phyloP scores from a whole-genome alignment of 2,113 vertebrate species.

The Trichomycterus rosablanca region DNA sequence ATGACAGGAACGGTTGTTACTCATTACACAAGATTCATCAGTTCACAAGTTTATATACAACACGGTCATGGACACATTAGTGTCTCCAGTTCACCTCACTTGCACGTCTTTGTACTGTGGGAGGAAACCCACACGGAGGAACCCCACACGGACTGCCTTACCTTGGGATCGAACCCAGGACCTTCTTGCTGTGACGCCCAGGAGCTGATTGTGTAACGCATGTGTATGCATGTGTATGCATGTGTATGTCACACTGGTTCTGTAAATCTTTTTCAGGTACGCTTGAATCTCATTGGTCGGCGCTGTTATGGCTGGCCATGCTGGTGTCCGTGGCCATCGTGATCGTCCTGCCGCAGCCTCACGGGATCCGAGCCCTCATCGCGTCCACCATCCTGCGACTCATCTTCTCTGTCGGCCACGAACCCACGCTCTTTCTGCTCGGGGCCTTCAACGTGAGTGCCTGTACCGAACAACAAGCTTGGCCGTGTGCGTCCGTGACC shows the following conservation, averaged over 20 bases:
- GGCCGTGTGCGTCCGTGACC: background rate
- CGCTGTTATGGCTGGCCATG: conserved; percentile 92
- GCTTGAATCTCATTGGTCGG: conserved; percentile 87
- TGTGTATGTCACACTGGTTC: background rate
- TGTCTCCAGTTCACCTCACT: too few relatives aligned
- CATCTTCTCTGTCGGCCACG: conserved; percentile 94
- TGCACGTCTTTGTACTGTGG: too few relatives aligned
- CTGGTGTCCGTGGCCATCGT: conserved; percentile 91
- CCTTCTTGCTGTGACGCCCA: too few relatives aligned
- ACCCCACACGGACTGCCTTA: too few relatives aligned
- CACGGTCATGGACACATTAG: too few relatives aligned
- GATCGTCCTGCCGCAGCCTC: conserved; percentile 89
- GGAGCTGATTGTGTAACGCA: too few relatives aligned
- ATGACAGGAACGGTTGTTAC: too few relatives aligned
- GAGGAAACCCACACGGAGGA: too few relatives aligned
- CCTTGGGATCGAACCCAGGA: too few relatives aligned
- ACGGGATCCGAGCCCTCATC: conserved; percentile 90
- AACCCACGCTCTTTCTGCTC: conserved; percentile 88
- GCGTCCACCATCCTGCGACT: conserved; percentile 90
- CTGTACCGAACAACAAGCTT: background rate
- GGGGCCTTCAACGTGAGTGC: conserved; percentile 91
- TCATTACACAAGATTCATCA: too few relatives aligned
- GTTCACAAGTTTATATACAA: too few relatives aligned
- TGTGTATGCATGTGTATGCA: too few relatives aligned
- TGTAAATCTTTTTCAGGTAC: conserved; percentile 68